Conservation (phyloP, 2,113 vertebrate species). For the Microcebus jonahi region DNA sequence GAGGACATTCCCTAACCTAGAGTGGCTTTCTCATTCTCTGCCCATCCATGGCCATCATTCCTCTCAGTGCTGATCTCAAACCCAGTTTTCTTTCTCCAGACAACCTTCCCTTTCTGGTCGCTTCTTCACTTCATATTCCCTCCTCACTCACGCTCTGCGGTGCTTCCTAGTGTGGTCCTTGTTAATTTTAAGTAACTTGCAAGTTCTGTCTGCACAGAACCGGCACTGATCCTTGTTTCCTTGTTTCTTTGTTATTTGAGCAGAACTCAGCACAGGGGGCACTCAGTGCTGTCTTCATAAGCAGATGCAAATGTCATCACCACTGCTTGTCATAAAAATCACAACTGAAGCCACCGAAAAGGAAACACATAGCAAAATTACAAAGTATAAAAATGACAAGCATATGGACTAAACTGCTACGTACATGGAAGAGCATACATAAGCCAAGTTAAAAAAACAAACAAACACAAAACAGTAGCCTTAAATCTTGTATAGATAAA, state of each 20-base stretch:
- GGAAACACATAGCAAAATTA: not conserved
- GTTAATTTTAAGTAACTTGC: not conserved
- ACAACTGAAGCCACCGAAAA: not conserved
- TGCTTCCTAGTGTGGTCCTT: not conserved
- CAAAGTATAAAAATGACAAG: not conserved
- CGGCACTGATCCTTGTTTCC: not conserved
- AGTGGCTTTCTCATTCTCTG: not conserved
- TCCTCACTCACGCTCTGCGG: not conserved
- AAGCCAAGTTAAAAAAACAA: not conserved
- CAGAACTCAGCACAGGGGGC: not conserved
- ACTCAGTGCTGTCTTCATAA: not conserved
- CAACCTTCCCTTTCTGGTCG: not conserved
- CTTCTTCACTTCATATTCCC: not conserved
- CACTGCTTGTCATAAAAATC: not conserved
- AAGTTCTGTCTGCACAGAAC: not conserved
- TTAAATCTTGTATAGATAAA: not conserved
- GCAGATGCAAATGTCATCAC: not conserved
- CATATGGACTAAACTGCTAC: not conserved
- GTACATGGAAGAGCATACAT: not conserved
- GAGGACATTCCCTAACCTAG: conserved; percentile 11
- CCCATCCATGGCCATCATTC: not conserved
- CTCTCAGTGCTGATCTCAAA: not conserved
- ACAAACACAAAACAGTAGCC: not conserved
- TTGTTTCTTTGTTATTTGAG: conserved; percentile 1
- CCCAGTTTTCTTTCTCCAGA: not conserved